phyloP scores from a whole-genome alignment of 2,797 vertebrate species.

The Myotis findleyi region DNA sequence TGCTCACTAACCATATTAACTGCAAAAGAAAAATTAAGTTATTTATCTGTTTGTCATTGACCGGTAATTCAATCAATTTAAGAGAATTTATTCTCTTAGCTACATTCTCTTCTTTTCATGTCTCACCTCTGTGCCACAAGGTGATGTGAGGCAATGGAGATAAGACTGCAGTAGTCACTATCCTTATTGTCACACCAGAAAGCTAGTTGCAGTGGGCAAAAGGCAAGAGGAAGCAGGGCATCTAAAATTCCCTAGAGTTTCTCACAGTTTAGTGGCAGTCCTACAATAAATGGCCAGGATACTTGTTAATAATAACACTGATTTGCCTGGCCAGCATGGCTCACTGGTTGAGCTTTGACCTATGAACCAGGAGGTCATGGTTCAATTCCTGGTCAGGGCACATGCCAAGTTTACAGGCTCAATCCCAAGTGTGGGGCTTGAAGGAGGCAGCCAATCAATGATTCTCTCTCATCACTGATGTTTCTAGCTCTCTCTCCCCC shows the following conservation, averaged over 20 bases:
- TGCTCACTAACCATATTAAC: neutral
- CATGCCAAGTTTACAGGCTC: too few relatives aligned
- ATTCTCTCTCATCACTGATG: too few relatives aligned
- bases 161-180: neutral
- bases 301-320: neutral
- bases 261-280: neutral
- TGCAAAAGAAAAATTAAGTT: neutral
- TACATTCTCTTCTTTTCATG: neutral
- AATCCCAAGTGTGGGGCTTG: too few relatives aligned
- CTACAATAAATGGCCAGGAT: neutral
- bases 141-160: neutral
- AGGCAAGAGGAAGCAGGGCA: neutral
- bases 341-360: too few relatives aligned
- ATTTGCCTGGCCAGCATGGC: too few relatives aligned
- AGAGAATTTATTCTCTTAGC: neutral
- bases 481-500: too few relatives aligned
- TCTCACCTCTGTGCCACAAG: neutral
- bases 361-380: too few relatives aligned
- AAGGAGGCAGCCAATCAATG: too few relatives aligned
- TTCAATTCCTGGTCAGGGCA: too few relatives aligned
- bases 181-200: neutral
- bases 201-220: rapidly evolving
- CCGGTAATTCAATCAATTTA: neutral
- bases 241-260: neutral
- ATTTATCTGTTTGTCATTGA: neutral